Evolutionary conservation across 2,113 vertebrate genomes (phyloP), one percentile per base, ranked within the genome.

Genomic region (Riparia riparia): DNA sequence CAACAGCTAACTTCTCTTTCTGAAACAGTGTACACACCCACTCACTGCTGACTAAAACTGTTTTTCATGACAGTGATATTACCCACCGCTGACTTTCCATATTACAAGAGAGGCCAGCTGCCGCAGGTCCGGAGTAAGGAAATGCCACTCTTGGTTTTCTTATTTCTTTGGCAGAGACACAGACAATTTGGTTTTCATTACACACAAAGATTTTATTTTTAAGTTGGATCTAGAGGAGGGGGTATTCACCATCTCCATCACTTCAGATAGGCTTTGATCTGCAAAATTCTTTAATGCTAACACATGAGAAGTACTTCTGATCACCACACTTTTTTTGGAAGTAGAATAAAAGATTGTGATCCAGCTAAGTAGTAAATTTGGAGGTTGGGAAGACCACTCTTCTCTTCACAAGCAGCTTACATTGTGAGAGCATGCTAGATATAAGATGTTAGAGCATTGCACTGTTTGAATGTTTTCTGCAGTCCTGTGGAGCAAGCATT

Each of bases 91-190:
- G 70, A 79, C 51, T 83, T 22, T 60, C 42, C 56, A 22, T n/a
- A 32, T 34, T 56, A 45, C n/a, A 70, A 41, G 41, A 72, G 74
- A 87, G 14, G 22, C 51, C 83, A 83, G 44, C 54, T 89, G 89
- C 50, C 10, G 1, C 66, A 68, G 50, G 45, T 63, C 81, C 19
- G 39, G 49, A 41, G 51, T 29, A 85, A 95, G 71, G 81, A 96
- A 95, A 94, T 82, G 54, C 63, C 77, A 22, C 86, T 95, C 74
- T 65, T 54, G 39, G 45, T 57, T 91, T 86, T 83, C 41, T 49
- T 89, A 70, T 61, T 94, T 85, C 54, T 82, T 69, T 94, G 95
- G 69, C 85, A 93, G 29, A 58, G 39, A 73, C 41, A 47, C 29
- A 61, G 49, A 72, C 26, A 53, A 61, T 73, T 93, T 83, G n/a